These are phyloP conservation scores for Acleris laterana DNA, from an alignment of 2,888 invertebrate genomes.

Conservation along the genomic window DNA sequence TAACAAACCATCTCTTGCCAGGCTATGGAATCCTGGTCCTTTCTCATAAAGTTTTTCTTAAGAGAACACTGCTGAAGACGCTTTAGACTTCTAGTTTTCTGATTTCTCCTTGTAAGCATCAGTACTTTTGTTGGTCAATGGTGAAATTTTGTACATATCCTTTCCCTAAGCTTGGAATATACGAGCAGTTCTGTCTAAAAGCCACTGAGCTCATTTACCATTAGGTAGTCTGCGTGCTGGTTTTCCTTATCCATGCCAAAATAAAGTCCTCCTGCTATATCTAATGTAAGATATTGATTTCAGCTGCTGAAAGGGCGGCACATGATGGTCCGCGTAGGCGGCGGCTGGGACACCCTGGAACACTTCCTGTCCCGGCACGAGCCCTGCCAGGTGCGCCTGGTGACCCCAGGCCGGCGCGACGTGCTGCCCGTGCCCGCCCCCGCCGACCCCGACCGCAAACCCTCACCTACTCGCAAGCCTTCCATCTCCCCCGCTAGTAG, in stretches of 20 bases:
- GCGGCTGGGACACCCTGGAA: conserved; percentile 97
- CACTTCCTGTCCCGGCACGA: conserved; percentile 95
- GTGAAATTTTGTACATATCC: not conserved
- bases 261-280: not conserved
- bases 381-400: conserved; percentile 90
- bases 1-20: no score
- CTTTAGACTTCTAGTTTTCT: not conserved
- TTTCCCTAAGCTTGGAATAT: no score
- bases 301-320: conserved; percentile 95
- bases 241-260: no score
- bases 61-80: no score
- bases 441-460: conserved; percentile 38
- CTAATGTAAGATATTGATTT: conserved; percentile 45
- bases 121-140: not conserved
- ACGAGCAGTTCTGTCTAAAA: no score
- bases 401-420: conserved; percentile 70
- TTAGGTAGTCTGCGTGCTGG: not conserved
- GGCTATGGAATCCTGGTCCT: no score
- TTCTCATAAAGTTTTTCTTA: no score
- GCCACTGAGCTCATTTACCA: no score
- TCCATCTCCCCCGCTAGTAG: conserved; percentile 55
- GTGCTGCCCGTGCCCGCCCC: conserved; percentile 44
- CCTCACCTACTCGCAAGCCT: conserved; percentile 83
- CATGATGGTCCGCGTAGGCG: conserved; percentile 97
- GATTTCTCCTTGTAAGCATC: not conserved